Evolutionary conservation across 2,797 vertebrate species (phyloP).

Genomic region (Eidolon dupreanum): DNA sequence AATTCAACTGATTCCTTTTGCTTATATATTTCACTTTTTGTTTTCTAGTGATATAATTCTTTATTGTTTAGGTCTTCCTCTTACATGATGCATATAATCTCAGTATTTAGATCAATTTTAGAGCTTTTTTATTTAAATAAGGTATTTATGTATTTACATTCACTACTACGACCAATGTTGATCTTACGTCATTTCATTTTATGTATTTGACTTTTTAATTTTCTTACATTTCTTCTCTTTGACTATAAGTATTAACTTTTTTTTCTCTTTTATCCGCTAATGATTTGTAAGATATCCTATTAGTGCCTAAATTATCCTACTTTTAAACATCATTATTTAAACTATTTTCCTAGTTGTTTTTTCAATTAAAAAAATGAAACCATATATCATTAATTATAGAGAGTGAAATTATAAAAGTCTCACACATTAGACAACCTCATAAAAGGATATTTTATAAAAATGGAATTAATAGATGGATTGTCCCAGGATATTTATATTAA

Average conservation of each 20-base stretch:
- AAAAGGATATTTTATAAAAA: conserved; percentile 25
- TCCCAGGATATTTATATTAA: background rate
- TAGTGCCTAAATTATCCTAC: background rate
- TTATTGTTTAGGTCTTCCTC: background rate
- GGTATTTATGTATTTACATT: background rate
- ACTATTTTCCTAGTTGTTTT: background rate
- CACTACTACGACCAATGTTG: background rate
- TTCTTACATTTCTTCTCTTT: background rate
- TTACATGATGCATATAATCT: background rate
- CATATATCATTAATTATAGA: background rate
- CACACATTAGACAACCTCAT: background rate
- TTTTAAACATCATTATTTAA: conserved; percentile 12
- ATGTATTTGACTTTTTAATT: background rate
- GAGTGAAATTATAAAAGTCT: background rate
- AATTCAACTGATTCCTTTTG: background rate
- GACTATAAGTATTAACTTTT: background rate
- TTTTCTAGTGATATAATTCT: background rate
- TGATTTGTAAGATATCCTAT: background rate
- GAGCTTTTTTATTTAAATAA: background rate
- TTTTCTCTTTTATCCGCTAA: background rate
- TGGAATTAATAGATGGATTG: background rate
- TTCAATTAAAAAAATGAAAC: conserved; percentile 19
- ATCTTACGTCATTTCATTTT: background rate
- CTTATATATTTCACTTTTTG: background rate
- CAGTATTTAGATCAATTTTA: background rate